A percentile compares a stretch with the other conserved stretches of the same genome.
phyloP scores from a whole-genome alignment of 1,140 invertebrate genomes.

The Mamestra configurata region DNA sequence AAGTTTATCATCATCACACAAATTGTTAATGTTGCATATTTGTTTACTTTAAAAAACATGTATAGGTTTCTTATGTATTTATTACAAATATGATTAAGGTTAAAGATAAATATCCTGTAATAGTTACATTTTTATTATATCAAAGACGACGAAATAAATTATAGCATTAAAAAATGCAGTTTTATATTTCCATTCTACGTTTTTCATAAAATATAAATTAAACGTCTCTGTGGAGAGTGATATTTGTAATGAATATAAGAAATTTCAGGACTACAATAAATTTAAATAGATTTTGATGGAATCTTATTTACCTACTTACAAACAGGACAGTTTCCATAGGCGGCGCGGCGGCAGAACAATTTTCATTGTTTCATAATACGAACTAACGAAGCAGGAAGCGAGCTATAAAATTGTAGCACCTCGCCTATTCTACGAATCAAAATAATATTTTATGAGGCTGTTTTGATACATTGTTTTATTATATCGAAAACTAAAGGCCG shows the following conservation, averaged over 20 bases:
- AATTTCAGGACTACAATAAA: not conserved
- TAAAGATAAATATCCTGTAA: conserved; percentile 35
- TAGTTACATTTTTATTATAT: conserved; percentile 36
- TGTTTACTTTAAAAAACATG: conserved; percentile 11
- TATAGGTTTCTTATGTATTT: conserved; percentile 31
- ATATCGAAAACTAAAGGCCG: no score
- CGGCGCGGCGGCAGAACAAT: no score
- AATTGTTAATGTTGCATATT: conserved; percentile 43
- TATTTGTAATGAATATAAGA: no score
- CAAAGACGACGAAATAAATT: conserved; percentile 43
- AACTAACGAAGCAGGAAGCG: no score
- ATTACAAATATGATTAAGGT: conserved; percentile 36
- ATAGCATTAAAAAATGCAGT: conserved; percentile 34
- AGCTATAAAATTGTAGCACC: no score
- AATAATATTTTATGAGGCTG: no score
- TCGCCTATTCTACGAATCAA: no score
- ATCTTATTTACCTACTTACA: not conserved
- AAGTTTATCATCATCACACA: conserved; percentile 34
- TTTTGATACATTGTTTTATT: no score
- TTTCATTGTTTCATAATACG: no score
- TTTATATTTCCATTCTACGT: not conserved
- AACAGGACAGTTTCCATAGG: no score
- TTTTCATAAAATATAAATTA: not conserved
- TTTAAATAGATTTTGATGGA: not conserved
- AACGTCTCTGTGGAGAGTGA: not conserved